phyloP scores from a whole-genome alignment of 2,888 invertebrate genomes.

The Andrena praecox region DNA sequence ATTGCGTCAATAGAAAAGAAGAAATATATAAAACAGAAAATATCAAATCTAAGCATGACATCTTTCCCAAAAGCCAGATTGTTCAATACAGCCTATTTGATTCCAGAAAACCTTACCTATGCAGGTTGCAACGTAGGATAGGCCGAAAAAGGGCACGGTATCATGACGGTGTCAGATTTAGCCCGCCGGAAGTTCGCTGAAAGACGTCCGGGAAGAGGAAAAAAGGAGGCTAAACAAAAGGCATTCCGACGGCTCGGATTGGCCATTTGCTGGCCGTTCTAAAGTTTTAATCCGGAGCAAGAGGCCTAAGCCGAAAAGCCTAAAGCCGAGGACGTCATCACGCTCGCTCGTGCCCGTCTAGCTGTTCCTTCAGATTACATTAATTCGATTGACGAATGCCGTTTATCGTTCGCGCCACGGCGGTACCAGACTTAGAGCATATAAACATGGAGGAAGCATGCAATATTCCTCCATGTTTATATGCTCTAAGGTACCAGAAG shows the following conservation, averaged over 20 bases:
- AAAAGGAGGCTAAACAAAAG: constrained; percentile 50
- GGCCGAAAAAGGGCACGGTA: not conserved
- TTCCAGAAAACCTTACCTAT: too few relatives aligned
- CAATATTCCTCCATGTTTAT: too few relatives aligned
- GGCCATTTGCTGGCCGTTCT: constrained; percentile 69
- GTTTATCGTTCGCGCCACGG: constrained; percentile 54
- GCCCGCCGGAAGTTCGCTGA: constrained; percentile 56
- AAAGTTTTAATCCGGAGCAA: constrained; percentile 73
- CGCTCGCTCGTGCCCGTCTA: constrained; percentile 80
- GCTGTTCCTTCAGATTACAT: constrained; percentile 79
- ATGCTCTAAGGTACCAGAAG: constrained; percentile 30
- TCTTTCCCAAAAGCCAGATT: too few relatives aligned
- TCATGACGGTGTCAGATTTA: constrained; percentile 22
- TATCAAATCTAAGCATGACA: too few relatives aligned
- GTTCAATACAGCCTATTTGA: too few relatives aligned
- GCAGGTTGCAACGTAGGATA: not conserved
- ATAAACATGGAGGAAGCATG: too few relatives aligned
- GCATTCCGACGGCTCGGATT: constrained; percentile 44
- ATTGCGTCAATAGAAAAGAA: too few relatives aligned
- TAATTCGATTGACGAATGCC: constrained; percentile 83
- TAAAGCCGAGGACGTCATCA: constrained; percentile 80
- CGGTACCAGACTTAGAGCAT: constrained; percentile 29
- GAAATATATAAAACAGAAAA: too few relatives aligned
- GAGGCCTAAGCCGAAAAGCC: constrained; percentile 82
- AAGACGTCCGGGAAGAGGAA: constrained; percentile 54